phyloP scores from a whole-genome alignment of 2,113 vertebrate species.

The Cisticola juncidis region DNA sequence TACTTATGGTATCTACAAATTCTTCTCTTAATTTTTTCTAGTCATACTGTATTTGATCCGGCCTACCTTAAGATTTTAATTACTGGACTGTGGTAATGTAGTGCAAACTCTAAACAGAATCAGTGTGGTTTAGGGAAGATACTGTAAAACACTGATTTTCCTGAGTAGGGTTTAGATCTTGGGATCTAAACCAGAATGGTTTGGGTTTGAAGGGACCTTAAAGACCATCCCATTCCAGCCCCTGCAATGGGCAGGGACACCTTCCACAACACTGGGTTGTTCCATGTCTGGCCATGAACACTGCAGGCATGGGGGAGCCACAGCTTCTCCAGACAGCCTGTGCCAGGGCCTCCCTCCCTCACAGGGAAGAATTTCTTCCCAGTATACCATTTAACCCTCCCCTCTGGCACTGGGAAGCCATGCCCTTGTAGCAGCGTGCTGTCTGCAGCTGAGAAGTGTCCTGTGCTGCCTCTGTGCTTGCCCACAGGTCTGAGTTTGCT shows the following conservation, averaged over 20 bases:
- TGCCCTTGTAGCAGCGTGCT: not conserved
- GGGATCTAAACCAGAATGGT: not conserved
- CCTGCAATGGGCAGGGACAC: not conserved
- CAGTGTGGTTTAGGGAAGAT: not conserved
- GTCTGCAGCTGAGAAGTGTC: not conserved
- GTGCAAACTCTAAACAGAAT: not conserved
- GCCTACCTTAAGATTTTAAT: not conserved
- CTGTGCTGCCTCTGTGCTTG: not conserved
- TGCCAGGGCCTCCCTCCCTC: not conserved
- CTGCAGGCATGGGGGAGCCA: not conserved
- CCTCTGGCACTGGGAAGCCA: not conserved
- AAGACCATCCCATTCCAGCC: not conserved
- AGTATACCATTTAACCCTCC: not conserved
- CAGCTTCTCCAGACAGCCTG: not conserved
- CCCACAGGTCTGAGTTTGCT: constrained; percentile 82
- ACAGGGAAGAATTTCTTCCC: not conserved
- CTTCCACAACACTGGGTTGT: not conserved
- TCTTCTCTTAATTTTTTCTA: not conserved
- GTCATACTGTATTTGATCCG: not conserved
- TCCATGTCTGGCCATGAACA: not conserved
- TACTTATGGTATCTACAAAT: not conserved
- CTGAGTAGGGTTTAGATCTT: not conserved
- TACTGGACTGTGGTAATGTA: not conserved
- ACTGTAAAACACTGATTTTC: not conserved
- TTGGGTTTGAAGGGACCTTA: not conserved